A percentile compares a stretch with the other conserved stretches of the same genome.
These are phyloP conservation scores for Andrena haemorrhoa DNA, from an alignment of 2,888 invertebrate genomes.

Conservation along the genomic window DNA sequence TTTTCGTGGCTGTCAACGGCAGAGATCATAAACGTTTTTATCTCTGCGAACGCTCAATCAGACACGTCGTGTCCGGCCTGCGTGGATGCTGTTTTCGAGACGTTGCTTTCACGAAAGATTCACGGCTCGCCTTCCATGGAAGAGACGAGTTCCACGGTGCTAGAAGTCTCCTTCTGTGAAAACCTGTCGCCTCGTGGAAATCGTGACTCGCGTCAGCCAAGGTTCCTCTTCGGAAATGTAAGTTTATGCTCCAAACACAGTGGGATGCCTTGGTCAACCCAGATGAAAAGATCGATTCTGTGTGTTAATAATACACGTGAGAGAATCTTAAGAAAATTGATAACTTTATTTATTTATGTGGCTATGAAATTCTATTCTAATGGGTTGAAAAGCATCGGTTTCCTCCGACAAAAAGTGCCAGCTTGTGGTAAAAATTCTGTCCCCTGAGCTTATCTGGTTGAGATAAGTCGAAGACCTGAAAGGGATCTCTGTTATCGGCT, in stretches of 20 bases:
- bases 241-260: not conserved
- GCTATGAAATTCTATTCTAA: not conserved
- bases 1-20: constrained; percentile 56
- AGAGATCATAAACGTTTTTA: constrained; percentile 61
- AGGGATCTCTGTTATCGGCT: constrained; percentile 64
- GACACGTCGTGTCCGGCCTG: not conserved
- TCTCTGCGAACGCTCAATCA: constrained; percentile 44
- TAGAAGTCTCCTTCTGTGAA: constrained; percentile 48
- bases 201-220: constrained; percentile 10
- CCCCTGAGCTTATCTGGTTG: constrained; percentile 48
- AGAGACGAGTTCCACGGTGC: constrained; percentile 18
- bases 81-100: not conserved
- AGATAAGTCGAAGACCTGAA: constrained; percentile 51
- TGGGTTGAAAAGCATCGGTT: not conserved
- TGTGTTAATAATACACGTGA: not conserved
- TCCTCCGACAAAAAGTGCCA: not conserved
- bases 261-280: not conserved
- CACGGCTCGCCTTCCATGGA: constrained; percentile 31
- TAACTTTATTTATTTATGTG: too few relatives aligned
- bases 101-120: constrained; percentile 35
- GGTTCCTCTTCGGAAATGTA: constrained; percentile 10
- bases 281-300: not conserved
- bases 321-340: not conserved
- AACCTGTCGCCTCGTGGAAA: constrained; percentile 33
- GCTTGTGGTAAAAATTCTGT: constrained; percentile 7